A percentile compares a stretch with the other conserved stretches of the same genome.
Evolutionary conservation across 64 coral and sea anemone genomes (phyloP).

Genomic region (Stichodactyla mertensii): DNA sequence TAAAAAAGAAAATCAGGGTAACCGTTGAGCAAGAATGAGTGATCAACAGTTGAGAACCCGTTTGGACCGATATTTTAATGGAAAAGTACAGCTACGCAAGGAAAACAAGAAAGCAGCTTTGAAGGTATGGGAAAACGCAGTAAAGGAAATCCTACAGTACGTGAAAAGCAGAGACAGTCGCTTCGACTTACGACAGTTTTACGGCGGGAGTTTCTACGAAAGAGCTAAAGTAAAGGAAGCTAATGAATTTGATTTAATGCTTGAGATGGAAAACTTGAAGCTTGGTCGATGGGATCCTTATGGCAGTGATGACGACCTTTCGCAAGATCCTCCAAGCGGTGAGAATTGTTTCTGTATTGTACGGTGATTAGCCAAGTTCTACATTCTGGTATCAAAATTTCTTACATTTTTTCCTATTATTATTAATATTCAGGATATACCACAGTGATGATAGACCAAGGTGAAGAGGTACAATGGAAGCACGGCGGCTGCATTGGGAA

Average conservation of each 20-base stretch:
- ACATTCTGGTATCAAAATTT: no score
- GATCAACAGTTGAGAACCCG: background rate
- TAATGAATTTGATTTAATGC: slow-evolving; percentile 70
- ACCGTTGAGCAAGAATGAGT: background rate
- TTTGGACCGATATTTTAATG: background rate
- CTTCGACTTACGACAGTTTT: slow-evolving; percentile 8
- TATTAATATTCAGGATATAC: slow-evolving; percentile 24
- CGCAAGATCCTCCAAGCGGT: slow-evolving; percentile 43
- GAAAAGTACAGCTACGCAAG: background rate
- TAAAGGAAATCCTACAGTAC: slow-evolving; percentile 5
- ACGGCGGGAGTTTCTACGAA: slow-evolving; percentile 57
- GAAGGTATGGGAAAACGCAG: slow-evolving; percentile 27
- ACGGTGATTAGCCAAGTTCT: no score
- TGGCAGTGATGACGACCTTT: slow-evolving; percentile 10
- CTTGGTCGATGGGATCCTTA: slow-evolving; percentile 43
- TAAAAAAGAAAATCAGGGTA: background rate
- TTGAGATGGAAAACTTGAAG: slow-evolving; percentile 40
- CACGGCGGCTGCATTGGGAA: background rate
- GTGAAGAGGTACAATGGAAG: slow-evolving; percentile 23
- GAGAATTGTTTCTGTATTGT: no score
- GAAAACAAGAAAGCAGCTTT: background rate
- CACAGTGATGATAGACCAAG: slow-evolving; percentile 36
- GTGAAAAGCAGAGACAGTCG: slow-evolving; percentile 14
- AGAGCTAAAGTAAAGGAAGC: slow-evolving; percentile 48
- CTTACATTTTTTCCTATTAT: background rate